Evolutionary conservation across 1,140 invertebrate genomes (phyloP), one percentile per base, ranked within the genome.

Genomic region (Listronotus bonariensis): DNA sequence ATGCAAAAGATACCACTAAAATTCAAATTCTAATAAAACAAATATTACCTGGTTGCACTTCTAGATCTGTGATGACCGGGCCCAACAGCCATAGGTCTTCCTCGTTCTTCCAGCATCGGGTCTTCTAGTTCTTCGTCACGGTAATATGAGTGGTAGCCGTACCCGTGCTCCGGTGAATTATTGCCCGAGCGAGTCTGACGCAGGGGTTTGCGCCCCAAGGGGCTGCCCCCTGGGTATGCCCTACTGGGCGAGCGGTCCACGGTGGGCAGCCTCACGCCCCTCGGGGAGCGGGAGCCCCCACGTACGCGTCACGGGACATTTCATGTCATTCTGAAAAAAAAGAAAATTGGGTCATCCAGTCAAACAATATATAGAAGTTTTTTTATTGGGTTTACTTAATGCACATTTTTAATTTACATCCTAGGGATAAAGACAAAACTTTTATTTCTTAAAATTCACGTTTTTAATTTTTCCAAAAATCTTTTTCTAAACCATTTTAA

Each of bases 181-280:
- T 85, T 85, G 53, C 83, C 83, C 69, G 83, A 85, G 36, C 84
- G 80, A 32, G 82, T 82, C 69, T 79, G 82, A 20, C 82, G 78
- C 54, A 74, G 46, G 17, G 68, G 68, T 73, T 83, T 85, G 20
- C 81, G 80, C 70, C 79, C 79, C 42, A 77, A 83, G 63, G 87
- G 86, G 80, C 84, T 87, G 68, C 83, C 83, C 75, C 83, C 85
- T 58, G 79, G 78, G 71, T 86, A 87, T 80, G 88, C 89, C 71
- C 88, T 80, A 70, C 88, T 89, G 72, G 91, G 91, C 76, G 90
- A 92, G 70, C 90, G 87, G 85, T 93, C 91, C 75, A 92, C 90
- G 74, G 90, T 92, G 74, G 90, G 90, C 78, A 92, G 82, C 76
- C 88, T 82, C 71, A 82, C 81, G 78, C 85, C 84, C 66, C 86